phyloP scores from a whole-genome alignment of 1,140 invertebrate genomes.

The Pseudomyrmex concolor region DNA sequence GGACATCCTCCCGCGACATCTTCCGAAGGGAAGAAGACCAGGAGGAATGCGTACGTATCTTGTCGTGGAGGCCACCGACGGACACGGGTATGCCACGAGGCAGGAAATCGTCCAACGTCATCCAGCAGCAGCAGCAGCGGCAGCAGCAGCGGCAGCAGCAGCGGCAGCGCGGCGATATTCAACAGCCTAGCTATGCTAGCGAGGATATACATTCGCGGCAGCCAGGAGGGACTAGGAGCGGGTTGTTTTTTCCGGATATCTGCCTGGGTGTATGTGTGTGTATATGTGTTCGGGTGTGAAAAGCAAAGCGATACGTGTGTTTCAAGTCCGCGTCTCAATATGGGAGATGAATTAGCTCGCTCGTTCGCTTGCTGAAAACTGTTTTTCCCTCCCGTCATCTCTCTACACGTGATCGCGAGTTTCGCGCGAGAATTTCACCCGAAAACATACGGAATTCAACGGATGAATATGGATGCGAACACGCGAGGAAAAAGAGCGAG shows the following conservation, averaged over 20 bases:
- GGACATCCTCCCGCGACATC: background rate
- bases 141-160: slow-evolving; percentile 32
- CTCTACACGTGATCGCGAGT: background rate
- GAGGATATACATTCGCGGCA: slow-evolving; percentile 30
- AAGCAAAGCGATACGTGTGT: slow-evolving; percentile 40
- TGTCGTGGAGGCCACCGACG: slow-evolving; percentile 68
- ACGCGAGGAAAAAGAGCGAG: background rate
- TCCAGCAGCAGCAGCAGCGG: slow-evolving; percentile 43
- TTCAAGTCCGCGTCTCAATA: slow-evolving; percentile 20
- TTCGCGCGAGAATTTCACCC: background rate
- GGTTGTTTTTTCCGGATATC: slow-evolving; percentile 3
- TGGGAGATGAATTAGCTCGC: background rate
- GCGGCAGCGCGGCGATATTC: slow-evolving; percentile 55
- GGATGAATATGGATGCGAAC: background rate
- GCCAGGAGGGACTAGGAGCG: background rate
- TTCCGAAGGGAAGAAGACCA: background rate
- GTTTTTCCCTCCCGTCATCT: background rate
- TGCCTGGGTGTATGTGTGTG: background rate
- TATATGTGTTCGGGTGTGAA: background rate
- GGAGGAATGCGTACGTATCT: slow-evolving; percentile 36
- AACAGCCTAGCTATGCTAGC: slow-evolving; percentile 61
- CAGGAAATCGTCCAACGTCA: slow-evolving; percentile 47
- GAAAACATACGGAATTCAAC: slow-evolving; percentile 8
- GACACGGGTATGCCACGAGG: slow-evolving; percentile 58
- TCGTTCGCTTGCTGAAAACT: background rate